These are phyloP conservation scores for Rousettus leschenaultii DNA, from an alignment of 2,113 vertebrate genomes.

Conservation along the genomic window DNA sequence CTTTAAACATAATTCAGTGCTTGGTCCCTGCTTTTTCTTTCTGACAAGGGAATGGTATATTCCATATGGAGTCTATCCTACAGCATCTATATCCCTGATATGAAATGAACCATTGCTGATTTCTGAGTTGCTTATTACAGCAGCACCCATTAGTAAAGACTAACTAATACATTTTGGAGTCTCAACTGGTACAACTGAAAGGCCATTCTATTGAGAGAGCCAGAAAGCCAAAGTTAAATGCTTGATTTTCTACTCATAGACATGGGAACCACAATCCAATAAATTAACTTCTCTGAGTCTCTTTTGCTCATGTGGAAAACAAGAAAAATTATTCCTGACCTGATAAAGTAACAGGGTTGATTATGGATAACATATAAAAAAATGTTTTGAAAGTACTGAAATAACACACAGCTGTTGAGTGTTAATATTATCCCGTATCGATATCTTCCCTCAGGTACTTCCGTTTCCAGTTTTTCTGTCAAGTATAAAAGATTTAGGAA, in stretches of 20 bases:
- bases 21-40: not conserved
- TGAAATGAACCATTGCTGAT: not conserved
- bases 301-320: not conserved
- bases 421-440: slow-evolving; percentile 34
- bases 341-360: not conserved
- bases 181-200: not conserved
- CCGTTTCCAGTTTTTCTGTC: not conserved
- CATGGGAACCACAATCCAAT: not conserved
- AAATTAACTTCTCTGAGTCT: not conserved
- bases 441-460: not conserved
- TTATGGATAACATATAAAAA: slow-evolving; percentile 1
- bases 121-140: not conserved
- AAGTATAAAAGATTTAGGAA: not conserved
- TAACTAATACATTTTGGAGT: not conserved
- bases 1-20: not conserved
- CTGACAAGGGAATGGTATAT: not conserved
- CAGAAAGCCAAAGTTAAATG: not conserved
- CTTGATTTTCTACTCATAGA: not conserved
- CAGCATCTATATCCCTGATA: not conserved
- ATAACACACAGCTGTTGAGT: not conserved
- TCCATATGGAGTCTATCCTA: not conserved
- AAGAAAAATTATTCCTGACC: not conserved
- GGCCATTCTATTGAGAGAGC: not conserved
- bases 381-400: slow-evolving; percentile 24
- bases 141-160: not conserved